Percentiles rank a stretch among this genome's conserved stretches.
Conservation (phyloP, 2,888 invertebrate species). For the Cabera pusaria region DNA sequence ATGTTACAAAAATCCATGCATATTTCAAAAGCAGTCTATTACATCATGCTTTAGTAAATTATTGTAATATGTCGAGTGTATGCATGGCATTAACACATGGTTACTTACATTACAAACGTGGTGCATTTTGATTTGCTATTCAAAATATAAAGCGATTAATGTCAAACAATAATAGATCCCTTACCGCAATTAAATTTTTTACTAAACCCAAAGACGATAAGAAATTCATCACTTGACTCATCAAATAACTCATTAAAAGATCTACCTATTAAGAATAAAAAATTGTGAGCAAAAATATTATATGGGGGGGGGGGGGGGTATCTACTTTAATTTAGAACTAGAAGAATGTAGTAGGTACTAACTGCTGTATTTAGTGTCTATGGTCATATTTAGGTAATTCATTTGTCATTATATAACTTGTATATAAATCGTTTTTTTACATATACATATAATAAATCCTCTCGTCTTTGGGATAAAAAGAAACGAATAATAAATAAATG, state of each 20-base stretch:
- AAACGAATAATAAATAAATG: conserved; percentile 51
- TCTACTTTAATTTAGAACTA: no score
- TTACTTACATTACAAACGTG: conserved; percentile 18
- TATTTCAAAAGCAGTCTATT: background rate
- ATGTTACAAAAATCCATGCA: no score
- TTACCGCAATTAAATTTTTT: conserved; percentile 38
- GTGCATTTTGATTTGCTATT: conserved; percentile 26
- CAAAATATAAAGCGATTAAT: conserved; percentile 28
- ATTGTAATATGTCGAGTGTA: background rate
- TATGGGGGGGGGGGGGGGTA: no score
- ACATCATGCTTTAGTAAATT: conserved; percentile 11
- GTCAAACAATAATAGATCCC: conserved; percentile 32
- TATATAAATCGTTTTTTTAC: no score
- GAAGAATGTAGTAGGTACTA: no score
- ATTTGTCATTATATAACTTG: no score
- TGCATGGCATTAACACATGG: conserved; percentile 24
- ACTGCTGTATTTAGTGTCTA: no score
- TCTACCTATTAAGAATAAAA: no score
- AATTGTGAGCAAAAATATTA: no score
- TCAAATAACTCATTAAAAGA: no score
- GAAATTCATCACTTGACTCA: no score
- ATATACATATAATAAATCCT: conserved; percentile 5
- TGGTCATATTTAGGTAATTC: no score
- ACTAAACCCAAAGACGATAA: conserved; percentile 3
- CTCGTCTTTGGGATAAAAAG: conserved; percentile 27